Percentiles rank a stretch among this genome's conserved stretches.
These are phyloP conservation scores for Acronicta psi DNA, from an alignment of 2,888 invertebrate species.

Conservation along the genomic window DNA sequence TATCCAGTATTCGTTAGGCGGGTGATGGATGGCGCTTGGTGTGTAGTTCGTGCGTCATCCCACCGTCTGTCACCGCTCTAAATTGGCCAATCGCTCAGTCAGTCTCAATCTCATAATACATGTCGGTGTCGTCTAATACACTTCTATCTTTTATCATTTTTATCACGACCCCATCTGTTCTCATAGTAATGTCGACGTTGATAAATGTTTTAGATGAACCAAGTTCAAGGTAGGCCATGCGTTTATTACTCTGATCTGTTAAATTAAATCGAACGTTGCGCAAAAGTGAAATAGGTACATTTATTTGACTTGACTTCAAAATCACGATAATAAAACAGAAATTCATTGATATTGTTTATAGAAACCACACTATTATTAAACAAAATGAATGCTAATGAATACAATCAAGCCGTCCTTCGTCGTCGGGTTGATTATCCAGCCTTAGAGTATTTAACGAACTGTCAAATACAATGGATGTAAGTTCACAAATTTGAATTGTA, in stretches of 20 bases:
- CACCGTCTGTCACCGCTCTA: constrained; percentile 56
- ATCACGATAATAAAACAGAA: not conserved
- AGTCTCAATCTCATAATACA: constrained; percentile 51
- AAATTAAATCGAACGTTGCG: constrained; percentile 4
- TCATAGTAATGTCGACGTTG: constrained; percentile 23
- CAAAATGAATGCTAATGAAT: not conserved
- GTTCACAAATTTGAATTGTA: constrained; percentile 1
- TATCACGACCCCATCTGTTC: constrained; percentile 22
- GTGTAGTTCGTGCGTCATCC: constrained; percentile 55
- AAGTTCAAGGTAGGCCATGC: constrained; percentile 15
- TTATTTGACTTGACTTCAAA: too few relatives aligned
- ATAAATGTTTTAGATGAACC: constrained; percentile 29
- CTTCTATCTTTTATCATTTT: constrained; percentile 45
- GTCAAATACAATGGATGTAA: constrained; percentile 3
- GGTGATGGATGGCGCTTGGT: constrained; percentile 69
- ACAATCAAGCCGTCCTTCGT: not conserved
- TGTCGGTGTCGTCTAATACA: constrained; percentile 42
- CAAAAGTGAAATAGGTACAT: not conserved
- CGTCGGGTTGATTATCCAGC: not conserved
- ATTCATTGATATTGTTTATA: not conserved
- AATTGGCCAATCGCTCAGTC: constrained; percentile 65
- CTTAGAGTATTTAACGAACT: not conserved
- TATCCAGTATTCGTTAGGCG: constrained; percentile 74
- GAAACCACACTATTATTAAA: not conserved
- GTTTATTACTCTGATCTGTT: not conserved